Base-by-base conservation (phyloP, 2,113 vertebrate genomes). In the Pelodiscus sinensis region DNA sequence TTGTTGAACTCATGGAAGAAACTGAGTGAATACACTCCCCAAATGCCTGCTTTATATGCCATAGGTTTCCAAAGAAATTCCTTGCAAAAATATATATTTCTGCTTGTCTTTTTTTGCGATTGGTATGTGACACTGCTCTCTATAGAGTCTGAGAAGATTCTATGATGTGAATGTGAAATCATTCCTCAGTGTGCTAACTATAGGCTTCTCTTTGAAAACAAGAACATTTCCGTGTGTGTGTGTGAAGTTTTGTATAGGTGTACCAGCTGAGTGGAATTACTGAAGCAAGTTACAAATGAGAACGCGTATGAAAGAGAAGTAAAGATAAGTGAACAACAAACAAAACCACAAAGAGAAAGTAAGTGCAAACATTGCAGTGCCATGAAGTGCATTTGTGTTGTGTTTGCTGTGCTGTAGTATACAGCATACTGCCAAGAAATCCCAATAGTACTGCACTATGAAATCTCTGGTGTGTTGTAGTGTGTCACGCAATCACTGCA, bases 121-220 rank as follows among this genome's bases (percentile, higher is more conserved):
- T 91, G 80, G 22, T 58, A 90, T 85, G 13, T 90, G 82, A 73
- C 35, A 85, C 25, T 73, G n/a, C 35, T 92, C 82, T 62, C 91
- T 94, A 90, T 51, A 82, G 29, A 91, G 38, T 79, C 82, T 88
- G 25, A 65, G 75, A 81, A 25, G 44, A 96, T 52, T 21, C 8
- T 95, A 75, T 87, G 87, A 90, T 94, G 92, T 88, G 68, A 97
- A 93, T 93, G 90, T 38, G n/a, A 81, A 94, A 90, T 84, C 56
- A 79, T 18, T 79, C 75, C 81, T 93, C 62, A 93, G 58, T 44
- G 60, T 79, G 19, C 62, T 94, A 84, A 84, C 87, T 88, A 87
- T 58, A 71, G 75, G 5, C 8, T 82, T 81, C 75, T 93, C 73
- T 94, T 93, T 81, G 77, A 83, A 96, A 97, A 93, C n/a, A 94